A percentile compares a stretch with the other conserved stretches of the same genome.
These are phyloP conservation scores for Itoplectis maculator DNA, from an alignment of 2,888 invertebrate species.

Conservation along the genomic window DNA sequence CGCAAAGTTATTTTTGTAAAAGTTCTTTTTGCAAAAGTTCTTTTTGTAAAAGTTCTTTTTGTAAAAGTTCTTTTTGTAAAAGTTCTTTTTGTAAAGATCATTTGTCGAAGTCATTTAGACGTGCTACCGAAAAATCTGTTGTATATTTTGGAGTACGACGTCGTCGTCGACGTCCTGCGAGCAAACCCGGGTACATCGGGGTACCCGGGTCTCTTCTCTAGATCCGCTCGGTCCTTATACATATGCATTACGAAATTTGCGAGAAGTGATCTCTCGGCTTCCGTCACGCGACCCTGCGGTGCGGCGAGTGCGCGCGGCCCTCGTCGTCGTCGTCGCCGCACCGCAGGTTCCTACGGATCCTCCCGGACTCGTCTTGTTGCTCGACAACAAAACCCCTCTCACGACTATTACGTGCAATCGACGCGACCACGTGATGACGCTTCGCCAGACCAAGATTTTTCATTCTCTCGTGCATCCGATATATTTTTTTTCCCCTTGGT, in stretches of 20 bases:
- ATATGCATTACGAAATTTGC: slow-evolving; percentile 68
- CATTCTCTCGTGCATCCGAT: not conserved
- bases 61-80: no score
- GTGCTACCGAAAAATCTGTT: no score
- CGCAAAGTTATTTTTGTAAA: no score
- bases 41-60: no score
- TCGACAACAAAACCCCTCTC: slow-evolving; percentile 21
- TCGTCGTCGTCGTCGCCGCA: slow-evolving; percentile 3
- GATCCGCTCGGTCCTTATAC: slow-evolving; percentile 69
- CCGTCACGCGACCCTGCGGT: slow-evolving; percentile 82
- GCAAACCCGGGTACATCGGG: slow-evolving; percentile 36
- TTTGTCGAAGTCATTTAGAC: no score
- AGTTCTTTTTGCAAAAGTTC: no score
- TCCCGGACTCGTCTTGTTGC: not conserved
- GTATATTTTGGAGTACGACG: no score
- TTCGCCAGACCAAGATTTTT: not conserved
- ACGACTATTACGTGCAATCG: slow-evolving; percentile 49
- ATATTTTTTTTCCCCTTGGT: not conserved
- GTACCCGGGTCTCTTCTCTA: not conserved
- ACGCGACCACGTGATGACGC: slow-evolving; percentile 41
- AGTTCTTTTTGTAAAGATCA: no score
- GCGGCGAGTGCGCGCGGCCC: slow-evolving; percentile 63
- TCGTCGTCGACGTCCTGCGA: no score
- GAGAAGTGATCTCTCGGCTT: slow-evolving; percentile 74
- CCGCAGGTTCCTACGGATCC: slow-evolving; percentile 36